phyloP scores from a whole-genome alignment of 2,888 invertebrate species.

The Pseudolycoriella hygida region DNA sequence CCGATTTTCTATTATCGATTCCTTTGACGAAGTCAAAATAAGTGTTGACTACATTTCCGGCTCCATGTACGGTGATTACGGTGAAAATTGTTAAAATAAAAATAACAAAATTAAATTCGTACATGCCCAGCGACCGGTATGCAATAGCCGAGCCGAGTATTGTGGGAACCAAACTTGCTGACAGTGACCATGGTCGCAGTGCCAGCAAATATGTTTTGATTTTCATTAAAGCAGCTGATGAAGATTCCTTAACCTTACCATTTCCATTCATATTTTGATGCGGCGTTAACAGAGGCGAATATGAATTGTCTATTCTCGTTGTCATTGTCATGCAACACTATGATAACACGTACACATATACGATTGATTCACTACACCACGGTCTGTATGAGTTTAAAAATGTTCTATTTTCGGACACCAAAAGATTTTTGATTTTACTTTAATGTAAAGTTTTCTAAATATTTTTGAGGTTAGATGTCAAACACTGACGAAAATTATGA shows the following conservation, averaged over 20 bases:
- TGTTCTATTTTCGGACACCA: too few species aligned
- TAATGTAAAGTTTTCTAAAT: too few species aligned
- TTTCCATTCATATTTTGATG: neutral
- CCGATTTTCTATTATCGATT: conserved; percentile 82
- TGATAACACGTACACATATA: too few species aligned
- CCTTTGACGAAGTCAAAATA: conserved; percentile 91
- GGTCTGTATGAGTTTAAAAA: too few species aligned
- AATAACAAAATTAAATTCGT: conserved; percentile 61
- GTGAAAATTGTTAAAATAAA: conserved; percentile 70
- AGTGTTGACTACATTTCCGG: conserved; percentile 92
- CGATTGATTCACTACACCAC: too few species aligned
- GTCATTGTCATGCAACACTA: too few species aligned
- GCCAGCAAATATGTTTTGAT: conserved; percentile 76
- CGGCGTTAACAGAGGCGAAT: too few species aligned
- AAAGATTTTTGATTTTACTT: too few species aligned
- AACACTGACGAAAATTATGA: too few species aligned
- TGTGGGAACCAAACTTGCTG: conserved; percentile 81
- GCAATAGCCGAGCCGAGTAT: conserved; percentile 77
- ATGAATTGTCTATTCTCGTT: too few species aligned
- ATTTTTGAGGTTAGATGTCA: too few species aligned
- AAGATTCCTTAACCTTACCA: neutral
- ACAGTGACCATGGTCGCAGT: conserved; percentile 83
- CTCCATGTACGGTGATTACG: conserved; percentile 83
- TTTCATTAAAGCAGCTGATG: conserved; percentile 48
- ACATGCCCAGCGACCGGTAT: conserved; percentile 58